Evolutionary conservation across 2,797 vertebrate genomes (phyloP), one percentile per base, ranked within the genome.

Genomic region (Gephyroberyx darwinii): DNA sequence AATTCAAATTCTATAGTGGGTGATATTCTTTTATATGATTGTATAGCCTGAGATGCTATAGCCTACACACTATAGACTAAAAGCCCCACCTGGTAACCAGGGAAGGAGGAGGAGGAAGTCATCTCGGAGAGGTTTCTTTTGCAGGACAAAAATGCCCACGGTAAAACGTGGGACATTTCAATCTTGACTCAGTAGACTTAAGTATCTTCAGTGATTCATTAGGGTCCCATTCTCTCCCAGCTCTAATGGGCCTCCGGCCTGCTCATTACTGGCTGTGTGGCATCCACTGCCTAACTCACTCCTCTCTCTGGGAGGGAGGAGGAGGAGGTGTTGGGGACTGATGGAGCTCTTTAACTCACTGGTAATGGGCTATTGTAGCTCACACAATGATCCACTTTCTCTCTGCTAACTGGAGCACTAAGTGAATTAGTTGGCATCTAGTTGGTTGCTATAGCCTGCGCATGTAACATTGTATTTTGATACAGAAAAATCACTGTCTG

Each of bases 121-220:
- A 37, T 14, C 31, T 56, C 1, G 66, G 19, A 16, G 71, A 45
- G 19, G 35, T 43, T 59, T 69, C 51, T 2, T 7, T 37, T 37
- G 9, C 35, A 37, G 26, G 26, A 37, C 35, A 6, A 37, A 37
- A 37, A 37, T 37, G 5, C 45, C 48, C 7, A 69, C 39, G 14
- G 16, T 69, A 33, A 55, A 75, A 81, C 45, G 54, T 53, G 31
- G 26, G 80, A 83, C 78, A 87, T 90, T 89, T 88, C 84, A 84
- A 68, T 87, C 85, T 78, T 70, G 78, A 82, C 82, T 83, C 85
- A 69, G 87, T 79, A 81, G 86, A 78, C 84, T 76, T 77, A 72
- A 86, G 82, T 85, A 80, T 87, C 85, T 84, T 88, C 80, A 79
- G 85, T 79, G 82, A 84, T 87, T 92, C 87, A 91, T 92, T 89